Percentiles rank a stretch among this genome's conserved stretches.
Conservation (phyloP, 2,797 vertebrate genomes). For the Botia almorhae region DNA sequence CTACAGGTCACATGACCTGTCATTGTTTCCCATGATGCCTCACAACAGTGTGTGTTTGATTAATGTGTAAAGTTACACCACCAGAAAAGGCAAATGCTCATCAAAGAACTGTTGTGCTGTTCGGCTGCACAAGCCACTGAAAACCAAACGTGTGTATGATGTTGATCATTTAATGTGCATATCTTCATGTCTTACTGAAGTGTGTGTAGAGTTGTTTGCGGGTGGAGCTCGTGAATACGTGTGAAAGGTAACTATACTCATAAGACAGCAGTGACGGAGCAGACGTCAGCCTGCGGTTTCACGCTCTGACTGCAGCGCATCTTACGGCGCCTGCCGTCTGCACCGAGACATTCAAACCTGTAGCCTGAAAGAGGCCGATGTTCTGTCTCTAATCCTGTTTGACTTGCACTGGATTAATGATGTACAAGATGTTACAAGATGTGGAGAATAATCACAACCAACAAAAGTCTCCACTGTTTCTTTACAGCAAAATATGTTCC, state of each 20-base stretch:
- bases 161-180: too few species aligned
- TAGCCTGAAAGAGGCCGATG: constrained; percentile 44
- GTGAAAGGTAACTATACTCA: constrained; percentile 24
- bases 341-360: constrained; percentile 33
- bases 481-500: constrained; percentile 17
- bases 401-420: constrained; percentile 53
- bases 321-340: constrained; percentile 59
- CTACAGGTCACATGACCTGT: constrained; percentile 53
- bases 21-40: constrained; percentile 78
- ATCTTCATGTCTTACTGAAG: neutral
- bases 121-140: too few species aligned
- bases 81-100: too few species aligned
- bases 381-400: constrained; percentile 52
- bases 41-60: constrained; percentile 21
- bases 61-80: constrained; percentile 25
- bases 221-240: constrained; percentile 13
- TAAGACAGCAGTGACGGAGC: constrained; percentile 25
- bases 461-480: constrained; percentile 41
- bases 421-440: constrained; percentile 28
- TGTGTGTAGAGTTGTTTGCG: constrained; percentile 10
- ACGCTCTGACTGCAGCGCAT: constrained; percentile 55
- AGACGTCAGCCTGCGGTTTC: constrained; percentile 60
- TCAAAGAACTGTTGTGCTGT: too few species aligned
- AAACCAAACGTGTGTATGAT: too few species aligned
- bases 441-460: constrained; percentile 49